Evolutionary conservation across 2,797 vertebrate genomes (phyloP), one percentile per base, ranked within the genome.

Genomic region (Varecia variegata): DNA sequence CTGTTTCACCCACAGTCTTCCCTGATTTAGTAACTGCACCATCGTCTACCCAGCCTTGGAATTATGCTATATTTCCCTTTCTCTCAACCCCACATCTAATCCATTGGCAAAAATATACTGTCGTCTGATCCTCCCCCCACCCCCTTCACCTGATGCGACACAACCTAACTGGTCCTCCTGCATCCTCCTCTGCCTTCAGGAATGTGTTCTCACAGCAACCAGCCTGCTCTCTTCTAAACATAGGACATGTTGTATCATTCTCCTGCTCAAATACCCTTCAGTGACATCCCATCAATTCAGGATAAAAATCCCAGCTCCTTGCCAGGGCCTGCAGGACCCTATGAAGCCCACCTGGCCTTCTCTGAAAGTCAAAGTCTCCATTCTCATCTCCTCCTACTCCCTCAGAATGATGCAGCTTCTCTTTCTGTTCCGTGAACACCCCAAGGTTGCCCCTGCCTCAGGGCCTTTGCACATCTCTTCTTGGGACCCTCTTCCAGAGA

Each of bases 61-160:
- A 85, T 93, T 56, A 84, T 58, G 56, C 68, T 93, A 6, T 80
- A 50, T 85, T 90, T 96, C 43, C 94, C 38, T 38, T 96, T 79
- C 32, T 15, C 27, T 81, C 68, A 81, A 74, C 77, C 68, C 82
- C 43, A 83, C 71, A 71, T 45, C 85, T 68, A 92, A 88, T 86
- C 91, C 62, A 83, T 93, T 58, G 70, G 74, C 56, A 95, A 95
- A 95, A 96, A 70, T 73, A 76, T 27, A 32, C 54, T 82, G 71
- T 89, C 71, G 77, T 25, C 54, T 23, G 35, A 77, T 88, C 68
- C 88, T 74, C 70, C 62, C n/a, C 81, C 50, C n/a, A 13, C 35
- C n/a, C 50, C 88, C 52, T 40, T 67, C 6, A 18, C 62, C 76
- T 40, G 84, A 82, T 17, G 60, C 23, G 40, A n/a, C 15, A 50